phyloP scores from a whole-genome alignment of 2,797 vertebrate species.

The Chaetodon trifasciatus region DNA sequence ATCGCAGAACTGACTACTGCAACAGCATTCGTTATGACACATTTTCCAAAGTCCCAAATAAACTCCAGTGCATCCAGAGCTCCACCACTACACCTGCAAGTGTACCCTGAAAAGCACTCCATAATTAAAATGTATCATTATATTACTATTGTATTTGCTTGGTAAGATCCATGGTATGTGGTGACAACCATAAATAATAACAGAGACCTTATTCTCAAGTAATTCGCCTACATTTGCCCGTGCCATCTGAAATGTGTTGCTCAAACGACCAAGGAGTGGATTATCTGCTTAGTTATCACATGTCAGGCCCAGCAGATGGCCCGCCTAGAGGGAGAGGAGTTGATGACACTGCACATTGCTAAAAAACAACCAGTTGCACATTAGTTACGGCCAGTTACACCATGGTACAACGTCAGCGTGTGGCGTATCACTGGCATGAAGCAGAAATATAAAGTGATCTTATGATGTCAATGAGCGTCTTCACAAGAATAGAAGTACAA shows the following conservation, averaged over 20 bases:
- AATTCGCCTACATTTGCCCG: constrained; percentile 33
- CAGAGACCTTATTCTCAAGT: background rate
- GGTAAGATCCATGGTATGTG: background rate
- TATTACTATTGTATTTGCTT: background rate
- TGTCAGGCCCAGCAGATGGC: constrained; percentile 73
- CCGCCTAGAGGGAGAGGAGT: constrained; percentile 61
- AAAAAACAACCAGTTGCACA: constrained; percentile 53
- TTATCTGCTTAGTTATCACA: constrained; percentile 67
- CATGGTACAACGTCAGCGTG: constrained; percentile 21
- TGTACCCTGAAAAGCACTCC: no score
- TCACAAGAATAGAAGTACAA: no score
- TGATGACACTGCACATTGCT: constrained; percentile 46
- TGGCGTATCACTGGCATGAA: constrained; percentile 21
- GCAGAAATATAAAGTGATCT: constrained; percentile 15
- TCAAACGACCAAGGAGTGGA: constrained; percentile 49
- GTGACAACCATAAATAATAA: background rate
- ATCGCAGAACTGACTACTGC: no score
- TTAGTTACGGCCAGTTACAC: constrained; percentile 57
- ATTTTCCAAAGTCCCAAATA: no score
- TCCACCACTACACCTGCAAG: no score
- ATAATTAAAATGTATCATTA: no score
- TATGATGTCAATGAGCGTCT: background rate
- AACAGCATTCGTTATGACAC: no score
- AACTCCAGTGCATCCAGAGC: no score
- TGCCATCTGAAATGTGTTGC: constrained; percentile 37